phyloP scores from a whole-genome alignment of 2,113 vertebrate species.

The Piaya cayana region DNA sequence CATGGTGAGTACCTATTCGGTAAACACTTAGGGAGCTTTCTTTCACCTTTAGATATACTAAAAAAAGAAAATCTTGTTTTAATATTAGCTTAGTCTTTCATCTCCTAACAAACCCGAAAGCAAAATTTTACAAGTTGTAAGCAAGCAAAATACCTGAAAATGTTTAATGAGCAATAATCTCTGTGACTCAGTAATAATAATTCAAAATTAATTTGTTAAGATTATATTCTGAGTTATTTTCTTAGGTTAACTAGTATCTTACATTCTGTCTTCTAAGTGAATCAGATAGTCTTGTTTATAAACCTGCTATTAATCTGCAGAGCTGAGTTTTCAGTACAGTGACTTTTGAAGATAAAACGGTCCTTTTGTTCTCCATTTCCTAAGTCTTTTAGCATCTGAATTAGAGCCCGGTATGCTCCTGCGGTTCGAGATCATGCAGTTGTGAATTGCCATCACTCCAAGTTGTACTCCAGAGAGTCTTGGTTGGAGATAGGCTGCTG shows the following conservation, averaged over 20 bases:
- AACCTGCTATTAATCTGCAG: neutral
- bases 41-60: neutral
- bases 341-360: neutral
- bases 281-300: neutral
- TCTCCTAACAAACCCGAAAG: neutral
- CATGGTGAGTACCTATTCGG: neutral
- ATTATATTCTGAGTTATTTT: neutral
- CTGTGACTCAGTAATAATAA: neutral
- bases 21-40: neutral
- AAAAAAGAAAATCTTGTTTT: neutral
- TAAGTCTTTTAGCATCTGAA: conserved; percentile 11
- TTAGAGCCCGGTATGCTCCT: neutral
- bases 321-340: neutral
- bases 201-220: neutral
- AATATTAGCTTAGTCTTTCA: neutral
- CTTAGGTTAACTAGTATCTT: neutral
- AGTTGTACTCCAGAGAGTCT: neutral
- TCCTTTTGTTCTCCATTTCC: conserved; percentile 1
- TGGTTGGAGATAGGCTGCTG: neutral
- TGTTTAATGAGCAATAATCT: neutral
- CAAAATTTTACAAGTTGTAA: neutral
- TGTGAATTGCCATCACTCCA: neutral
- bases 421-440: neutral
- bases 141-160: neutral
- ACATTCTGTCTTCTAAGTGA: neutral